Percentiles rank a stretch among this genome's conserved stretches.
Evolutionary conservation across 2,888 invertebrate species (phyloP).

Genomic region (Lordiphosa fenestrarum): DNA sequence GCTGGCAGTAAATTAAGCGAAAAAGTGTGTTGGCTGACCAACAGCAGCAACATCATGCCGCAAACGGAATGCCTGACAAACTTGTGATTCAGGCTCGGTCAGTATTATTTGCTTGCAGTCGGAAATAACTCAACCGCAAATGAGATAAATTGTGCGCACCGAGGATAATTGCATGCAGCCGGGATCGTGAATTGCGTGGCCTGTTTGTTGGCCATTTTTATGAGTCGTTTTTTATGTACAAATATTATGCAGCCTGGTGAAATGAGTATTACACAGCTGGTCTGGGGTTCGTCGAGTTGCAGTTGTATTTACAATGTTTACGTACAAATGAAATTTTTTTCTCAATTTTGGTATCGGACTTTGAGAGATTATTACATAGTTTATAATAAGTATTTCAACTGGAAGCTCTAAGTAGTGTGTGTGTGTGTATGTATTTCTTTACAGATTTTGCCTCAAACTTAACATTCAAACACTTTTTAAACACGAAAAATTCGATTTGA

Average conservation of each 20-base stretch:
- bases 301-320: conserved; percentile 50
- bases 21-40: conserved; percentile 64
- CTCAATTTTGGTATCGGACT: conserved; percentile 17
- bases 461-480: conserved; percentile 6
- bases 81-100: conserved; percentile 12
- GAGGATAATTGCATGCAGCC: conserved; percentile 68
- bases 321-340: conserved; percentile 13
- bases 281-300: conserved; percentile 29
- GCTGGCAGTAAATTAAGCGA: conserved; percentile 75
- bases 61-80: conserved; percentile 1
- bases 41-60: conserved; percentile 13
- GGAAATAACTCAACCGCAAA: conserved; percentile 78
- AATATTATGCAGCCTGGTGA: conserved; percentile 18
- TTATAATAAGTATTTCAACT: conserved; percentile 24
- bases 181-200: conserved; percentile 22
- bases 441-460: conserved; percentile 4
- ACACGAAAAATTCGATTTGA: neutral
- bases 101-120: conserved; percentile 64
- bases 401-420: conserved; percentile 47
- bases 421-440: conserved; percentile 4
- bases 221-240: conserved; percentile 14
- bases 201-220: conserved; percentile 26
- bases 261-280: conserved; percentile 4
- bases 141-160: conserved; percentile 76
- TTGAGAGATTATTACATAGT: conserved; percentile 35